phyloP scores from a whole-genome alignment of 2,113 vertebrate species.

The Aldabrachelys gigantea region DNA sequence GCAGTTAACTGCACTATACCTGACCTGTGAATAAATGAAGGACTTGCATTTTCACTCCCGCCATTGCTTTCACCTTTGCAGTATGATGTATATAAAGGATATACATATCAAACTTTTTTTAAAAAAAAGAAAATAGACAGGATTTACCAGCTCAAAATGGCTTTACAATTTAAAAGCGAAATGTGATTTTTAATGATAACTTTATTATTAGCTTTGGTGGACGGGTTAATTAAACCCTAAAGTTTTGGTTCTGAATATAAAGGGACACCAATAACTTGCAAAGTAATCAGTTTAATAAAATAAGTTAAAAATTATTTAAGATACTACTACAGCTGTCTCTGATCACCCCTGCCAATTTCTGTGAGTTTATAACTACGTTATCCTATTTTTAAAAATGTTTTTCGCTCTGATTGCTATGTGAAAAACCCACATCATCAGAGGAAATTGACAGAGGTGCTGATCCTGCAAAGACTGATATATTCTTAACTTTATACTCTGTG shows the following conservation, averaged over 20 bases:
- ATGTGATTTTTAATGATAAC: background rate
- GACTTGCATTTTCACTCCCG: slow-evolving; percentile 6
- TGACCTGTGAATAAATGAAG: slow-evolving; percentile 49
- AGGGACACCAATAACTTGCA: background rate
- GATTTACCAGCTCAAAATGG: slow-evolving; percentile 1
- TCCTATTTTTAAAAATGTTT: background rate
- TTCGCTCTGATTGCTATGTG: background rate
- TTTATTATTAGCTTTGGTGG: background rate
- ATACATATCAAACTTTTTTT: background rate
- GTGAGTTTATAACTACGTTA: background rate
- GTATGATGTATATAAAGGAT: background rate
- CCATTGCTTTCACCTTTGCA: background rate
- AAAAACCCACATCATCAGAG: background rate
- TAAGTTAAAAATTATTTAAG: background rate
- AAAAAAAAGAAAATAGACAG: background rate
- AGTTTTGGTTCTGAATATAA: slow-evolving; percentile 9
- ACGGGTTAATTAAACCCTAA: background rate
- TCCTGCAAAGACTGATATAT: background rate
- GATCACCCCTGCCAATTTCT: background rate
- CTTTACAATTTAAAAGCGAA: background rate
- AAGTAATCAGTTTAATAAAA: background rate
- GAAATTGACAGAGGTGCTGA: background rate
- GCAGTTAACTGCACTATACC: slow-evolving; percentile 58
- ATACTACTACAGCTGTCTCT: background rate
- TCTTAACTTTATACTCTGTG: background rate